Conservation (phyloP, 2,888 invertebrate species). For the Patella depressa region DNA sequence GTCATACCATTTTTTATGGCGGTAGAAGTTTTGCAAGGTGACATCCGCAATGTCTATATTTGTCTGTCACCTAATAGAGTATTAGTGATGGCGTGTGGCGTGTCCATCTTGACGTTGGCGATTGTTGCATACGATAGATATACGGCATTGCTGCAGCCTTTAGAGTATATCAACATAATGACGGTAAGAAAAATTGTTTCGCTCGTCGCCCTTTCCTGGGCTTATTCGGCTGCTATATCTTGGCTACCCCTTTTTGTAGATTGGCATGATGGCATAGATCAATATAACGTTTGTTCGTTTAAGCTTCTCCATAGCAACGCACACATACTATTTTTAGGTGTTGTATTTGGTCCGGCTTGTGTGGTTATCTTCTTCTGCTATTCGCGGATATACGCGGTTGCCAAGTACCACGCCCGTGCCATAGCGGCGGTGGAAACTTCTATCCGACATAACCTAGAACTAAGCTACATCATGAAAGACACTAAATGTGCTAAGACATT, state of each 20-base stretch:
- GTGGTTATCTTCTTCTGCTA: slow-evolving; percentile 76
- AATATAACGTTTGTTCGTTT: slow-evolving; percentile 39
- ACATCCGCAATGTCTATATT: slow-evolving; percentile 63
- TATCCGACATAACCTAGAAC: slow-evolving; percentile 67
- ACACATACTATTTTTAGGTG: slow-evolving; percentile 76
- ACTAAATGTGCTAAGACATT: slow-evolving; percentile 78
- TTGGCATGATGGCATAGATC: slow-evolving; percentile 51
- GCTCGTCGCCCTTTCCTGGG: slow-evolving; percentile 76
- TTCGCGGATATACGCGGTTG: slow-evolving; percentile 78
- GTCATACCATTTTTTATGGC: slow-evolving; percentile 77
- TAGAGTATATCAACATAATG: slow-evolving; percentile 77
- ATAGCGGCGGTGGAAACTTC: slow-evolving; percentile 78
- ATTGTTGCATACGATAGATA: slow-evolving; percentile 78
- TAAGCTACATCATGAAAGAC: slow-evolving; percentile 54
- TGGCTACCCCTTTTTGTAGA: slow-evolving; percentile 74
- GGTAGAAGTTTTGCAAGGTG: slow-evolving; percentile 74
- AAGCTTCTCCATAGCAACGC: slow-evolving; percentile 72
- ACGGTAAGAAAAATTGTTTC: slow-evolving; percentile 77
- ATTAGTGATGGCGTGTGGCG: slow-evolving; percentile 76
- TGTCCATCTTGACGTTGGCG: slow-evolving; percentile 76
- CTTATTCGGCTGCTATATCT: slow-evolving; percentile 76
- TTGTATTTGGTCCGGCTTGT: slow-evolving; percentile 77
- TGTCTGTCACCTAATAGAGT: slow-evolving; percentile 77
- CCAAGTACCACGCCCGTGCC: slow-evolving; percentile 77
- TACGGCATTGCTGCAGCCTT: slow-evolving; percentile 77